Base-by-base conservation (phyloP, 2,888 invertebrate genomes). In the Matsumyia berberina region DNA sequence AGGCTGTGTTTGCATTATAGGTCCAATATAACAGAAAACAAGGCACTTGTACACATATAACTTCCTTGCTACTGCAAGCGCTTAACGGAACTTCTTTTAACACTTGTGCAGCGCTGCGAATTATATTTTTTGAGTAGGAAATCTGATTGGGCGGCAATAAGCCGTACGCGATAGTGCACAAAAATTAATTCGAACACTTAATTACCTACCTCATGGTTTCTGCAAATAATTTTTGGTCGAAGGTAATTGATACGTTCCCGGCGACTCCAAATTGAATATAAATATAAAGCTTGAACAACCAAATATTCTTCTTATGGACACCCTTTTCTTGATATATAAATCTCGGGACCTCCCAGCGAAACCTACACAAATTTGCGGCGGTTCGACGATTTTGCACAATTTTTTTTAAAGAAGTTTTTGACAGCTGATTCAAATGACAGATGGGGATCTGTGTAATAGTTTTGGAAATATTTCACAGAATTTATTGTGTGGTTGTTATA, bases 301-400 rank as follows among this genome's bases (percentile, higher is more conserved):
- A 39, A 58, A 17, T 33, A 9, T 12, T 70, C 17, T 70, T 37
- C 12, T 62, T 29, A 19, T 19, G 15, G 57, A 72, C 49, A 62
- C 8, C 35, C 55, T 60, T 44, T 70, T 57, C 33, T 39, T 58
- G 49, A 79, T 72, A 64, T 64, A 72, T 53, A 35, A 66, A 58
- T 66, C 17, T 39, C 33, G 57, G 46, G 49, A 72, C 72, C 49
- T 72, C 49, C 55, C 15, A 57, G 49, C 64, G 66, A 79, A 79
- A 66, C 79, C 79, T 72, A 72, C 72, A 79, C 72, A 79, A 79
- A 72, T 66, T 78, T 66, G 57, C 64, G 64, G 79, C 79, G 72
- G 72, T 64, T 70, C 62, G 35, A 62, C 42, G 55, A 70, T 58
- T 79, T 42, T 42, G 17, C 53, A 58, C 46, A 12, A 51, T 37